Conservation (phyloP, 2,797 vertebrate species). For the Tarsius wallacei region DNA sequence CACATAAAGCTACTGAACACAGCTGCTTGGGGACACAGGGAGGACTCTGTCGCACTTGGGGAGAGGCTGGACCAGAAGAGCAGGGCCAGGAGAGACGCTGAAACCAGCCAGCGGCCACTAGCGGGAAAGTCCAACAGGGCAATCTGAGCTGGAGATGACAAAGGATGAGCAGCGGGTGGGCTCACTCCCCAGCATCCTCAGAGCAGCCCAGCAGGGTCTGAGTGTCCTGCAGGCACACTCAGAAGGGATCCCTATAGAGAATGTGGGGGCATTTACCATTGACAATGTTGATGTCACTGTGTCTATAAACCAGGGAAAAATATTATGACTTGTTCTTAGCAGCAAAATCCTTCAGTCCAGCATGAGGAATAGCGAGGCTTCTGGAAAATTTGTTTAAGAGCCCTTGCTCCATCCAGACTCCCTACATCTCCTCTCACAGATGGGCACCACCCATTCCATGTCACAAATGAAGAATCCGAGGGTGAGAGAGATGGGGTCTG, state of each 20-base stretch:
- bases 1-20: fast-evolving
- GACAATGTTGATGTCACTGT: no score
- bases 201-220: background rate
- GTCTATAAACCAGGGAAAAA: background rate
- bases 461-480: background rate
- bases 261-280: background rate
- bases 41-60: background rate
- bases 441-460: background rate
- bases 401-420: no score
- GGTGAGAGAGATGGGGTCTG: background rate
- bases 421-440: background rate
- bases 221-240: background rate
- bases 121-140: fast-evolving
- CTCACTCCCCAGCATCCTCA: background rate
- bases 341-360: background rate
- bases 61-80: background rate
- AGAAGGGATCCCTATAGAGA: no score
- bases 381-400: background rate
- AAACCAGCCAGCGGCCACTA: background rate
- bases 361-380: background rate
- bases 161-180: background rate
- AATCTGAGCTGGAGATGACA: background rate
- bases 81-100: background rate
- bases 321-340: background rate
- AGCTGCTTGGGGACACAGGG: background rate